phyloP scores from a whole-genome alignment of 92 coral and sea anemone genomes.

The Epizoanthus rinbou region DNA sequence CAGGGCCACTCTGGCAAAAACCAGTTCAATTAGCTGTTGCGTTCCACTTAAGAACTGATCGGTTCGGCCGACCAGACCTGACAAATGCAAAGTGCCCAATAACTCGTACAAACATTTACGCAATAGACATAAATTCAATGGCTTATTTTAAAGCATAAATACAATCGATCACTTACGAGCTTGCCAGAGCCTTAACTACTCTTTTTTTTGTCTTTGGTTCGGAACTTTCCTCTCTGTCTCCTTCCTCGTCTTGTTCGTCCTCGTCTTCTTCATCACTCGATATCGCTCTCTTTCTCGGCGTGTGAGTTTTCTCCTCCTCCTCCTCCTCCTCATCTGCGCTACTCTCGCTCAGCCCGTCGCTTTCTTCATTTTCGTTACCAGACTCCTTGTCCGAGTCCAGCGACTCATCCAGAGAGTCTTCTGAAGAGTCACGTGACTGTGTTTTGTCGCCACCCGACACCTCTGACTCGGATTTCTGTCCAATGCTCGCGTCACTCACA shows the following conservation, averaged over 20 bases:
- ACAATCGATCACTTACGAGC: constrained; percentile 77
- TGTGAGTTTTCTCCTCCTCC: constrained; percentile 36
- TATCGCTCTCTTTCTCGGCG: constrained; percentile 35
- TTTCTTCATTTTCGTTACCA: constrained; percentile 3
- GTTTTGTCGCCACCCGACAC: constrained; percentile 33
- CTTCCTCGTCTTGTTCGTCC: constrained; percentile 16
- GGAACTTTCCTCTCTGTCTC: constrained; percentile 38
- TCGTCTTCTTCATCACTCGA: constrained; percentile 42
- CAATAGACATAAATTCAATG: background rate
- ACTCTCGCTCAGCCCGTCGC: constrained; percentile 20
- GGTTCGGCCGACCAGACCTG: no score
- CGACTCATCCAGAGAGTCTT: constrained; percentile 36
- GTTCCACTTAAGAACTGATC: no score
- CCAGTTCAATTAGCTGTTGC: no score
- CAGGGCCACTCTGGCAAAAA: no score
- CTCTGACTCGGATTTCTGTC: constrained; percentile 48
- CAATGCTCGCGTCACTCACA: constrained; percentile 38
- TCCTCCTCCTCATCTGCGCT: background rate
- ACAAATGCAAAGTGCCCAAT: no score
- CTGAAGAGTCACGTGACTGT: constrained; percentile 10
- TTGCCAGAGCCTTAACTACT: constrained; percentile 69
- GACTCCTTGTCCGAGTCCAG: background rate
- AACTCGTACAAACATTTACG: background rate
- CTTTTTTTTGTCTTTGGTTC: constrained; percentile 77
- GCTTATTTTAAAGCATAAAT: background rate